Evolutionary conservation across 2,113 vertebrate species (phyloP).

Genomic region (Falcunculus frontatus): DNA sequence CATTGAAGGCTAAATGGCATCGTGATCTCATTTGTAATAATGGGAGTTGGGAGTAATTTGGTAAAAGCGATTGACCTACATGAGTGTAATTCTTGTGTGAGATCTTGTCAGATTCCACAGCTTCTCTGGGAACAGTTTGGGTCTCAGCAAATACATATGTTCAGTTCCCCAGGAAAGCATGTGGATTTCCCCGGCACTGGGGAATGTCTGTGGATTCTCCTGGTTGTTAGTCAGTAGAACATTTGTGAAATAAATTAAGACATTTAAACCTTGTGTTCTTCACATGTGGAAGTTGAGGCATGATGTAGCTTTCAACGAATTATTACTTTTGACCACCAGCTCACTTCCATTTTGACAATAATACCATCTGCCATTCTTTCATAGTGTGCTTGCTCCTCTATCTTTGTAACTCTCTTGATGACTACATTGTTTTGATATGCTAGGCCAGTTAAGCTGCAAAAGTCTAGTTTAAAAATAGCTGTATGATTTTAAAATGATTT

Average conservation of each 20-base stretch:
- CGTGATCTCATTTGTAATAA: background rate
- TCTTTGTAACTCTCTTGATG: slow-evolving; percentile 17
- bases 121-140: background rate
- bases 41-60: background rate
- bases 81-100: background rate
- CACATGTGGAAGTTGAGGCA: background rate
- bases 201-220: background rate
- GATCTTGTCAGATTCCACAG: background rate
- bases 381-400: background rate
- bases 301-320: background rate
- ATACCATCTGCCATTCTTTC: slow-evolving; percentile 32
- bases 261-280: background rate
- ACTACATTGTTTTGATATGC: slow-evolving; percentile 57
- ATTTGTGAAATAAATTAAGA: background rate
- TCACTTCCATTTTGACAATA: slow-evolving; percentile 3
- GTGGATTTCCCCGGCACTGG: background rate
- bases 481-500: slow-evolving; percentile 41
- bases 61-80: background rate
- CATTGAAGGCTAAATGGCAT: background rate
- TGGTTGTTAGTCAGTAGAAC: background rate
- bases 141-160: background rate
- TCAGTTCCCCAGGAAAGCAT: background rate
- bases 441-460: slow-evolving; percentile 38
- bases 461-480: slow-evolving; percentile 51
- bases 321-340: background rate